Conservation (phyloP, 2,113 vertebrate genomes). For the Xiphophorus maculatus region DNA sequence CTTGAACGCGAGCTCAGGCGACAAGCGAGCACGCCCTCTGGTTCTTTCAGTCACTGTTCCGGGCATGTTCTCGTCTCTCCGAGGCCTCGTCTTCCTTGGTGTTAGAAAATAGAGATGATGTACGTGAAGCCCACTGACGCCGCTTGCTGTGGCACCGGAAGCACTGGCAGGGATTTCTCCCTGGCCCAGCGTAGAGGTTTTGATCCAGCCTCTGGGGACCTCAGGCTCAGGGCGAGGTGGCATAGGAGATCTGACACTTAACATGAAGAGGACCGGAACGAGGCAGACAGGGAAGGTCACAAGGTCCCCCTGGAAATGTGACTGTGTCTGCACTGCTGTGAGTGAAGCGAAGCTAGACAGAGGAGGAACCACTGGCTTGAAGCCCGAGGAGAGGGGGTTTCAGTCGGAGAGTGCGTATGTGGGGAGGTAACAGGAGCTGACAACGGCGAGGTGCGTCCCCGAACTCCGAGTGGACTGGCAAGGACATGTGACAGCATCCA, state of each 20-base stretch:
- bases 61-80: slow-evolving; percentile 29
- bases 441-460: slow-evolving; percentile 70
- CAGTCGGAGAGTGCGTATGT: slow-evolving; percentile 18
- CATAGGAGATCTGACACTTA: slow-evolving; percentile 58
- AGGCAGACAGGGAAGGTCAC: slow-evolving; percentile 70
- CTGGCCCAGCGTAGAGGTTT: slow-evolving; percentile 33
- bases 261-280: slow-evolving; percentile 54
- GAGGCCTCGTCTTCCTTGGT: slow-evolving; percentile 28
- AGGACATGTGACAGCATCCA: slow-evolving; percentile 75
- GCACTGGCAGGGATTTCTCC: slow-evolving; percentile 31
- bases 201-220: slow-evolving; percentile 41
- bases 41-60: slow-evolving; percentile 54
- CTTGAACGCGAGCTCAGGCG: slow-evolving; percentile 48
- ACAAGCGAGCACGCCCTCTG: slow-evolving; percentile 42
- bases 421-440: slow-evolving; percentile 72
- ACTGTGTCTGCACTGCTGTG: slow-evolving; percentile 21
- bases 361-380: slow-evolving; percentile 12
- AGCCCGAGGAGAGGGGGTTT: slow-evolving; percentile 14
- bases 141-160: slow-evolving; percentile 30
- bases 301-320: slow-evolving; percentile 56
- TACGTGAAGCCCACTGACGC: slow-evolving; percentile 18
- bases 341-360: slow-evolving; percentile 22
- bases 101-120: slow-evolving; percentile 48
- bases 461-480: slow-evolving; percentile 69
- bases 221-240: slow-evolving; percentile 39